Evolutionary conservation across 1,140 invertebrate species (phyloP), one percentile per base, ranked within the genome.

Genomic region (Battus philenor): DNA sequence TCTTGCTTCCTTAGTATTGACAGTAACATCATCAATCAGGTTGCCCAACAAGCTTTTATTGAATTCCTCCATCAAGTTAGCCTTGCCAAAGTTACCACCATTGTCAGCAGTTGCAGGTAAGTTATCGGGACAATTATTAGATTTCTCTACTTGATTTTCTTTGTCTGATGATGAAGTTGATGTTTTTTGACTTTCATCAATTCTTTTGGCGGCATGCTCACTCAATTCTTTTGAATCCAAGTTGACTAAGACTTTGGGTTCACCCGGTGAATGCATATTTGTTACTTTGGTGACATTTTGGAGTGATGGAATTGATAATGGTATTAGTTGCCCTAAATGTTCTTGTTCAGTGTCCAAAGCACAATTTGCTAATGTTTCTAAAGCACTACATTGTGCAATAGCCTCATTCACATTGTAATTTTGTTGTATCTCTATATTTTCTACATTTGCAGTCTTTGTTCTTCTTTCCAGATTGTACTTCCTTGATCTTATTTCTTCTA

Each of bases 401-500:
- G 68, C 71, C 55, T 79, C 75, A 49, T 81, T 80, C 20, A 76
- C 72, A 54, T 72, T 75, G 61, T 58, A 65, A 32, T 53, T 66
- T 46, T 65, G 60, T 41, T 54, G 59, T 29, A 50, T 47, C 26
- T 69, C 48, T 39, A 52, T 44, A 29, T 39, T 49, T 53, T 70
- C 62, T 46, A 52, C 29, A 43, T 52, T 57, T 62, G 67, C 68
- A 53, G 56, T 51, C 57, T 76, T 75, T 6, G 29, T 38, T 52
- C 59, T 59, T 44, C 54, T 74, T 61, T 73, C 50, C 63, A 80
- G 47, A 51, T 76, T 73, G 47, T 79, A 83, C 60, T 77, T 86
- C 68, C 81, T 74, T 41, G 89, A 86, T 66, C 86, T 86, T 44
- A 92, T 89, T 85, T 92, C 90, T 76, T 92, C 91, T 79, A 91